Evolutionary conservation across 2,113 vertebrate species (phyloP), one percentile per base, ranked within the genome.

Genomic region (Cyprinodon variegatus): DNA sequence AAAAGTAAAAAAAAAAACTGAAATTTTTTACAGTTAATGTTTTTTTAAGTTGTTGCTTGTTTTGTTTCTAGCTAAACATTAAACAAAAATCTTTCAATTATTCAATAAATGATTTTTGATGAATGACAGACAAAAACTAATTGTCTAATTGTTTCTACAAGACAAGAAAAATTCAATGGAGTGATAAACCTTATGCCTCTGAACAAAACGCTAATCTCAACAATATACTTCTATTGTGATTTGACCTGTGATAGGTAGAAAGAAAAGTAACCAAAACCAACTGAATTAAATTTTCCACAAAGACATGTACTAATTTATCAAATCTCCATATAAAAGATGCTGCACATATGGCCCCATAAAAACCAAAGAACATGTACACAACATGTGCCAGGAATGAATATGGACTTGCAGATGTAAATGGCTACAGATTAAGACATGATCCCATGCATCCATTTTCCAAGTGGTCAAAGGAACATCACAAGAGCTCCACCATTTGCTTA

Each of bases 401-500:
- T 46, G 43, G 62, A 60, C 57, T 70, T 67, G 17, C 1, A 77
- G 65, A 63, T 76, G 29, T 64, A 50, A 43, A 69, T 53, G 65
- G 77, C 60, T 72, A 73, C 62, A 61, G 60, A 59, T 68, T 45
- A 43, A 72, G 57, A 57, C 74, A 8, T 39, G 69, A 73, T 83
- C 68, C 70, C 76, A 29, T 60, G 40, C 71, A 77, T 70, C 50
- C 75, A 68, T 72, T 86, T 84, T 77, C 70, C 70, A 20, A 60
- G 70, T 71, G 78, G 82, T 84, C 79, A 81, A 60, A 81, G 90
- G 65, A 86, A 88, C 86, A 93, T 91, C 90, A 91, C 92, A 81
- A 89, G 92, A 93, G 92, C 91, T 90, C 91, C 92, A 88, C 89
- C 91, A 82, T 78, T 90, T 88, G 92, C 79, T 84, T 81, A 77